Evolutionary conservation across 2,797 vertebrate species (phyloP), one percentile per base, ranked within the genome.

Genomic region (Balearica regulorum): DNA sequence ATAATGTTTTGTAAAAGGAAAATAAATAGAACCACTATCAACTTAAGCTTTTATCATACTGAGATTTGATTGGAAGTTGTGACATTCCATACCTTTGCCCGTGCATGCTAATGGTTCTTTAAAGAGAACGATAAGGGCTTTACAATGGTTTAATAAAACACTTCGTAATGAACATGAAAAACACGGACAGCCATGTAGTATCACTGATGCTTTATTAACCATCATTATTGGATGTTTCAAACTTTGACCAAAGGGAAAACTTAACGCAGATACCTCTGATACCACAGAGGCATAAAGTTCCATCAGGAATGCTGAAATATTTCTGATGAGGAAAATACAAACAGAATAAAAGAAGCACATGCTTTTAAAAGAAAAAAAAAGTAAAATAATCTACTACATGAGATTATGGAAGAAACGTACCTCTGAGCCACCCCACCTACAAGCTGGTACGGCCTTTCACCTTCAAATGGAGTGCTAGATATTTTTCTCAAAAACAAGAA

Each of bases 201-300:
- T 89, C 70, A 73, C 5, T 28, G 62, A 71, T 76, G 86, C 81
- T 80, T 93, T 92, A 93, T 43, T 83, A 96, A 94, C 72, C 60
- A 82, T 73, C 65, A 94, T 66, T 81, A 89, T 24, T 53, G 62
- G 35, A 81, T 43, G 71, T 93, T 96, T 92, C 54, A 89, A 97
- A 96, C 86, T 51, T 82, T 66, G 76, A 76, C 91, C 79, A 93
- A 89, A 94, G 33, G 53, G 65, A 86, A 94, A 64, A 65, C 61
- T 64, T 88, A 49, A 87, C 41, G 58, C 49, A 75, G 80, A 87
- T 48, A 48, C 6, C 16, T 46, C 44, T 58, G 49, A 10, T 70
- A 54, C 35, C 64, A 88, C 58, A 72, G 60, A 86, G 86, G 51
- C 48, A 87, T 31, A 33, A 72, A 60, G 58, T 26, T 54, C 31